Base-by-base conservation (phyloP, 2,797 vertebrate species). In the Sebastes trivittatus region DNA sequence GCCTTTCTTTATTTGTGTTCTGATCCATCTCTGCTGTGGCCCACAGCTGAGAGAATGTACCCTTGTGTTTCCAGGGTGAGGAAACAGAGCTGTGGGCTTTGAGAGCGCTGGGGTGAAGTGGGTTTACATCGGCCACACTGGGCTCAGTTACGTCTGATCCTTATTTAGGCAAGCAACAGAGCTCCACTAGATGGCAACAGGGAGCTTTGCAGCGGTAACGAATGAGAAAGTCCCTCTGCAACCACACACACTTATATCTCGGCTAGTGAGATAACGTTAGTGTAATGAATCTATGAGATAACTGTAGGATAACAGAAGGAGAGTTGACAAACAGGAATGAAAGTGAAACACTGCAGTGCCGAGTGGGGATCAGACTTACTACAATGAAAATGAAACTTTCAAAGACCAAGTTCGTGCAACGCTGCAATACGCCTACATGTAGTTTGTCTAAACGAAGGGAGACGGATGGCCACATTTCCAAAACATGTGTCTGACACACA, bases 151-250 rank as follows among this genome's bases (percentile, higher is more conserved):
- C 46, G 78, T 84, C 89, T 81, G 70, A 87, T 91, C 87, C 92
- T 88, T 64, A 46, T 46, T 46, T 46, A 75, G 72, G 38, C 82
- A 42, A 75, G 73, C 56, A 42, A 11, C 34, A 42, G 49, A 59
- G 64, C 42, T 75, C 96, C 97, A 96, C 96, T 90, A 97, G 97
- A 93, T 95, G 95, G 97, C 92, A 89, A 93, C 92, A 90, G 72
- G 18, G 71, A 89, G 83, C 87, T 71, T 58, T 42, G 61, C 34
- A 69, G 65, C n/a, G 27, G 27, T 14, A 22, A 8, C 3, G 1
- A 42, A 46, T 14, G 42, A 42, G 20, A 64, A 52, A 66, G 63
- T 6, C 13, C 52, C 11, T 16, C n/a, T 75, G 75, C 58, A 83
- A 65, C 64, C 78, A 60, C 72, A 73, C n/a, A 63, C n/a, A 63